Conservation (phyloP, 2,888 invertebrate species). For the Trachelus iudaicus region DNA sequence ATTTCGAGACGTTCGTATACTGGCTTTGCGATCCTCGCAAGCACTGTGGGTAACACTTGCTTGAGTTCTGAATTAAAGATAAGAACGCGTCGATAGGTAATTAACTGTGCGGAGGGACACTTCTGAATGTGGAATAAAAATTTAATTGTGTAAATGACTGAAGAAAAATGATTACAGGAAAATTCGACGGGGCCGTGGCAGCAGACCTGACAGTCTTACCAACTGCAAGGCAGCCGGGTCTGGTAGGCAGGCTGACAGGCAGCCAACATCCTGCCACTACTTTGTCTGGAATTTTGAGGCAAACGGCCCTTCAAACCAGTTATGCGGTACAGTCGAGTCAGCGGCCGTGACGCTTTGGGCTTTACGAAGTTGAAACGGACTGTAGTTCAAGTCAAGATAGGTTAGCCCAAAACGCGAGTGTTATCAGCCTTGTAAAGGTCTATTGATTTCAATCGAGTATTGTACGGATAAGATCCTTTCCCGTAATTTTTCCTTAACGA, state of each 20-base stretch:
- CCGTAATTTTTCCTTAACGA: not conserved
- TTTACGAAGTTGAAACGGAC: not conserved
- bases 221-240: not conserved
- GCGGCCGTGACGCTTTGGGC: not conserved
- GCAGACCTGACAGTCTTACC: conserved; percentile 23
- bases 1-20: conserved; percentile 19
- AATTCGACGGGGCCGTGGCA: conserved; percentile 17
- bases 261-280: conserved; percentile 47
- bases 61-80: not conserved
- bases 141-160: not conserved
- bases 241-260: conserved; percentile 6
- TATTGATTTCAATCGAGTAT: not conserved
- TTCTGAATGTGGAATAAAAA: not conserved
- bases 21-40: conserved; percentile 3
- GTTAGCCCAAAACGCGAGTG: not conserved
- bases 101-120: not conserved
- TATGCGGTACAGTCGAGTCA: conserved; percentile 18
- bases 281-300: conserved; percentile 51
- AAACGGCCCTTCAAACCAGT: conserved; percentile 42
- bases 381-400: not conserved
- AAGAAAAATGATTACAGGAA: not conserved
- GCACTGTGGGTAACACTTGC: not conserved
- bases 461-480: not conserved
- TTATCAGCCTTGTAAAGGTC: not conserved
- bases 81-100: not conserved